Conservation (phyloP, 2,888 invertebrate species). For the Elegia similella region DNA sequence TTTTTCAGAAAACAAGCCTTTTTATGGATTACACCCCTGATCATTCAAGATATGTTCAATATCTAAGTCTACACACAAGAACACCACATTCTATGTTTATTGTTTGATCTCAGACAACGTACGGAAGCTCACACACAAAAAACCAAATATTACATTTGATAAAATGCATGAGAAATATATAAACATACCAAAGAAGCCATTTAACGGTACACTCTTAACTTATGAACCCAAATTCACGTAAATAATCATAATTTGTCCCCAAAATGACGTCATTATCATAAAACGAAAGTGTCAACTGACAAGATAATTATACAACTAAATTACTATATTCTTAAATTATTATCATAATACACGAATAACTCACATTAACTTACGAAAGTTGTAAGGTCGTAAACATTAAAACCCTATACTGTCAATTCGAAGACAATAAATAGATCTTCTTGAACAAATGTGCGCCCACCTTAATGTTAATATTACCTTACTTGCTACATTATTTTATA, state of each 20-base stretch:
- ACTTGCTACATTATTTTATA: neutral
- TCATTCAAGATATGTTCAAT: too few species aligned
- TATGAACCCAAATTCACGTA: neutral
- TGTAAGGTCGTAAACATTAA: neutral
- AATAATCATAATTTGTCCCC: constrained; percentile 2
- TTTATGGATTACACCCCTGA: too few species aligned
- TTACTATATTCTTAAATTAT: constrained; percentile 9
- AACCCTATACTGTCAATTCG: neutral
- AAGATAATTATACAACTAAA: constrained; percentile 4
- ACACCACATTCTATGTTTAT: too few species aligned
- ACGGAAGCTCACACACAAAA: too few species aligned
- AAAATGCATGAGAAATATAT: too few species aligned
- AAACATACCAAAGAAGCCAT: neutral
- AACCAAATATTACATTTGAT: too few species aligned
- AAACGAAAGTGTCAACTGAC: constrained; percentile 8
- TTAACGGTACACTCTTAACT: neutral
- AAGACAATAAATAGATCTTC: constrained; percentile 6
- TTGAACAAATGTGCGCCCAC: constrained; percentile 15
- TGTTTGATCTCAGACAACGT: too few species aligned
- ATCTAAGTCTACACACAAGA: too few species aligned
- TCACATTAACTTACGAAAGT: neutral
- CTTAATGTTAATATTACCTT: constrained; percentile 3
- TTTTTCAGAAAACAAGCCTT: too few species aligned
- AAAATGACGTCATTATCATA: neutral
- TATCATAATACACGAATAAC: neutral